phyloP scores from a whole-genome alignment of 1,140 invertebrate species.

The Trichonephila clavata region DNA sequence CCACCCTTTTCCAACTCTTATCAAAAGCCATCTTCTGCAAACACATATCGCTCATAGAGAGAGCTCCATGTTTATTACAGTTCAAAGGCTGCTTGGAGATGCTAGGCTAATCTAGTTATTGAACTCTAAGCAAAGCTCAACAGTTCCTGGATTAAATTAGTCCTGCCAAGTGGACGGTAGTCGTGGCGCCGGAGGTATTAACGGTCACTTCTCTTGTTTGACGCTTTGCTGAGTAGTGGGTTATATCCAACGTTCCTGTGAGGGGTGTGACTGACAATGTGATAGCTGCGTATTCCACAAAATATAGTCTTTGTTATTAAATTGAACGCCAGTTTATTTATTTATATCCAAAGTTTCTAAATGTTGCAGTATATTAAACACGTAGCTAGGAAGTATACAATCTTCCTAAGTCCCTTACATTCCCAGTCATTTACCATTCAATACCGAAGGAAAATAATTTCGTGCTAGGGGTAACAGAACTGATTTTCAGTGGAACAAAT shows the following conservation, averaged over 20 bases:
- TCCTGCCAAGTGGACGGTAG: slow-evolving; percentile 64
- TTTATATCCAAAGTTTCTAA: background rate
- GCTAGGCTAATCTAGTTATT: slow-evolving; percentile 71
- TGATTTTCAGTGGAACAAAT: no score
- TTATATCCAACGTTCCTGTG: background rate
- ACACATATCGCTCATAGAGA: slow-evolving; percentile 55
- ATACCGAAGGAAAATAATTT: no score
- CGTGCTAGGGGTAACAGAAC: no score
- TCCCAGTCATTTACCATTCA: no score
- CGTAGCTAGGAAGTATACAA: background rate
- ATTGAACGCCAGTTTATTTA: slow-evolving; percentile 4
- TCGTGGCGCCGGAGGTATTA: slow-evolving; percentile 66
- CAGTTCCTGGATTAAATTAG: slow-evolving; percentile 72
- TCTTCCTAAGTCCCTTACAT: background rate
- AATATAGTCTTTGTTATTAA: background rate
- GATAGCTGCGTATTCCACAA: background rate
- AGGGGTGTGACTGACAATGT: background rate
- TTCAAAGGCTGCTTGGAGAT: slow-evolving; percentile 58
- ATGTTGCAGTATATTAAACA: background rate
- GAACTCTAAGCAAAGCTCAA: slow-evolving; percentile 75
- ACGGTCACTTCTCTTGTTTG: slow-evolving; percentile 68
- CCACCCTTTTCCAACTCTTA: slow-evolving; percentile 21
- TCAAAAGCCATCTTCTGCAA: background rate
- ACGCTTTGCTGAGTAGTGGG: slow-evolving; percentile 35
- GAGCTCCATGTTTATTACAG: slow-evolving; percentile 68